Evolutionary conservation across 2,113 vertebrate genomes (phyloP), one percentile per base, ranked within the genome.

Genomic region (Ameiurus melas): DNA sequence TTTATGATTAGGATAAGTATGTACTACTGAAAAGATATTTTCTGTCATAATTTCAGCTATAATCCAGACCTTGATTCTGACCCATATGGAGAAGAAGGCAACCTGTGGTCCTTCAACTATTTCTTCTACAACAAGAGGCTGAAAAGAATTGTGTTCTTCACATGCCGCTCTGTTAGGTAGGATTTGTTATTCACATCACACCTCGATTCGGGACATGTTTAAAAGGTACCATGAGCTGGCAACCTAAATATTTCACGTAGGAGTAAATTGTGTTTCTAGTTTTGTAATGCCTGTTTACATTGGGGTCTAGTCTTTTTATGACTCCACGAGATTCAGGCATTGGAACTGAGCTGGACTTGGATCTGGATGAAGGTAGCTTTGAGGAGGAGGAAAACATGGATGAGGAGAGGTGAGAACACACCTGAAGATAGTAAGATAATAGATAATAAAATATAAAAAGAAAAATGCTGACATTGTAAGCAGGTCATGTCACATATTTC

Each of bases 91-190:
- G 98, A 99, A 89, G 98, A 99, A 0, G 97, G 98, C 0, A 98
- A 97, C 91, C 96, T 99, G 85, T 99, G 98, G 98, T 99, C 98
- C 87, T 98, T 99, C 94, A 99, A 99, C 92, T 99, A 99, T 89
- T 99, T 99, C 93, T 99, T 99, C 92, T 98, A 99, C 94, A 99
- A 99, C 94, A 99, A 98, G 92, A 95, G 97, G 73, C 95, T 99
- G 22, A 99, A 98, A 91, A 95, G 98, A 81, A 98, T 99, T 0
- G 97, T 99, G 0, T 99, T 99, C 81, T 91, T 93, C 58, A 93
- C 92, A 39, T 93, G 92, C 57, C 90, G 90, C 51, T 93, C 90
- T 57, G 92, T 93, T 80, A 93, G 92, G 92, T 93, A 57, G 85
- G 66, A 0, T 33, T 73, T 73, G 27, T 5, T 39, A 12, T 73